phyloP scores from a whole-genome alignment of 2,888 invertebrate species.

The Trachelus tabidus region DNA sequence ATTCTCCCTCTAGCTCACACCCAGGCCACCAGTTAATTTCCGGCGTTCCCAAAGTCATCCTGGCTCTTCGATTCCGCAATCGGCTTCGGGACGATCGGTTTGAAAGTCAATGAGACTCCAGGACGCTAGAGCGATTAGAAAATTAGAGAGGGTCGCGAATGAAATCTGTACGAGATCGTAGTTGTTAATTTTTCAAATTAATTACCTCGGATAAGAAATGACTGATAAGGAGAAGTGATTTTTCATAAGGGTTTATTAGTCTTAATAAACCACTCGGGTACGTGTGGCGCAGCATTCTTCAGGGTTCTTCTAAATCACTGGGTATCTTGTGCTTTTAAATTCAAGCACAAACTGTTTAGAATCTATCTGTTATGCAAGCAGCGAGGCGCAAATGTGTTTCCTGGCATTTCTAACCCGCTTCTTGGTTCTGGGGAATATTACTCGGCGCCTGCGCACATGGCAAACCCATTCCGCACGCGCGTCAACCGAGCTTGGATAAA shows the following conservation, averaged over 20 bases:
- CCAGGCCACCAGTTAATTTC: background rate
- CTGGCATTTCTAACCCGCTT: background rate
- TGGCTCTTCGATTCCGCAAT: background rate
- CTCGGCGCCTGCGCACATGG: background rate
- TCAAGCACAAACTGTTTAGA: background rate
- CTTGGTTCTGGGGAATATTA: background rate
- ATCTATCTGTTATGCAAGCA: background rate
- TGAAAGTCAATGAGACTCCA: background rate
- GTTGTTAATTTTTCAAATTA: background rate
- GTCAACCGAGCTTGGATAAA: background rate
- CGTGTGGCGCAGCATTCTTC: background rate
- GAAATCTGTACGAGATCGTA: background rate
- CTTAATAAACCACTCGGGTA: background rate
- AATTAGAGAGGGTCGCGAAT: background rate
- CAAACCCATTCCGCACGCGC: background rate
- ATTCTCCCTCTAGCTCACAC: background rate
- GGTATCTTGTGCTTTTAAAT: background rate
- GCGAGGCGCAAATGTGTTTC: background rate
- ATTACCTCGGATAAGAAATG: background rate
- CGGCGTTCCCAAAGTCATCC: background rate
- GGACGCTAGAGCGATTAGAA: background rate
- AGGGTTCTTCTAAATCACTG: background rate
- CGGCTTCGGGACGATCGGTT: background rate
- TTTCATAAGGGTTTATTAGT: background rate
- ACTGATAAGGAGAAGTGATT: background rate